Conservation (phyloP, 2,797 vertebrate genomes). For the Hapalemur alaotrensis region DNA sequence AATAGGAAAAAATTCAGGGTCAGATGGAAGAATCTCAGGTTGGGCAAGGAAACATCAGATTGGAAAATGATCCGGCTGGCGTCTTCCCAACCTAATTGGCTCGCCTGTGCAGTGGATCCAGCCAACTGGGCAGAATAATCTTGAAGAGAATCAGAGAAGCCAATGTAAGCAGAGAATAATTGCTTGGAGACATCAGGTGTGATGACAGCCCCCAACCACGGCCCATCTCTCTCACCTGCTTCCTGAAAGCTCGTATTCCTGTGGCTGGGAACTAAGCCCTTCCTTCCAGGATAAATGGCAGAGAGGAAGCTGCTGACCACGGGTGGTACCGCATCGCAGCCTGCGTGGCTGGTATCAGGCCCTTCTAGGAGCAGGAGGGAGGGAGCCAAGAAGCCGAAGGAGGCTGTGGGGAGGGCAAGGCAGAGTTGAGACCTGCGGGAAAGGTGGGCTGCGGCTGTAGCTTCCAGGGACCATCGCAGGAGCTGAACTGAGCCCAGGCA, state of each 20-base stretch:
- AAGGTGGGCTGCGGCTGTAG: too few species aligned
- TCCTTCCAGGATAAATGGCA: background rate
- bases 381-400: background rate
- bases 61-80: slow-evolving; percentile 55
- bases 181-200: background rate
- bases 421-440: background rate
- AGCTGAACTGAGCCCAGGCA: background rate
- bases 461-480: background rate
- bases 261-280: background rate
- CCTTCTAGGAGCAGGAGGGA: background rate
- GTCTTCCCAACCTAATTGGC: slow-evolving; percentile 35
- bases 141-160: background rate
- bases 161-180: background rate
- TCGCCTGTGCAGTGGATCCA: background rate
- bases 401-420: background rate
- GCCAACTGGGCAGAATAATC: background rate
- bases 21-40: slow-evolving; percentile 33
- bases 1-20: slow-evolving; percentile 56
- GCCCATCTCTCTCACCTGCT: background rate
- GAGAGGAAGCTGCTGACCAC: background rate
- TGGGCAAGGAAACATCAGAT: slow-evolving; percentile 32
- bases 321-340: background rate
- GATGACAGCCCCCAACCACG: background rate
- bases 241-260: background rate
- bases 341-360: background rate